Conservation (phyloP, 2,797 vertebrate species). For the Danio jaintianensis region DNA sequence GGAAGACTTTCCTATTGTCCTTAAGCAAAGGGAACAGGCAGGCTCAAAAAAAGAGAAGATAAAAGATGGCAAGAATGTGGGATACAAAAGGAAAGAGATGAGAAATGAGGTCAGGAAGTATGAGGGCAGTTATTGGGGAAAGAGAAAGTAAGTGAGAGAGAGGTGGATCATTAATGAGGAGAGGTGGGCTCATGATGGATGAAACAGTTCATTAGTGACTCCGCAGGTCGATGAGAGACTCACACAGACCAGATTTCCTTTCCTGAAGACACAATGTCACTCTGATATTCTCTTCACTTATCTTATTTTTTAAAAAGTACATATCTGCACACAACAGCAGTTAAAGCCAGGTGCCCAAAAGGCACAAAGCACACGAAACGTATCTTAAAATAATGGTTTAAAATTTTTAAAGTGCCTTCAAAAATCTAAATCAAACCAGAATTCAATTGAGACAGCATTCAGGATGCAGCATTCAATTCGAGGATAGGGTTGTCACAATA, state of each 20-base stretch:
- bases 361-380: too few relatives aligned
- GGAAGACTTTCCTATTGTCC: conserved; percentile 72
- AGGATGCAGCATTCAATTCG: too few relatives aligned
- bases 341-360: neutral
- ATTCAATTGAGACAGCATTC: too few relatives aligned
- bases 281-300: neutral
- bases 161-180: conserved; percentile 69
- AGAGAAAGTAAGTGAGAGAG: neutral
- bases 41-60: neutral
- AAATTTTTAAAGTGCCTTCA: too few relatives aligned
- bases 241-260: neutral
- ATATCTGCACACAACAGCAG: neutral
- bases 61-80: conserved; percentile 48
- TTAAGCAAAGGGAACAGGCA: conserved; percentile 54
- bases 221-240: neutral
- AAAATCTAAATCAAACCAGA: too few relatives aligned
- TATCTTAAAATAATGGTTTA: too few relatives aligned
- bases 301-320: neutral
- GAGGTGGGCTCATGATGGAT: conserved; percentile 57
- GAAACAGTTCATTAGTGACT: conserved; percentile 1
- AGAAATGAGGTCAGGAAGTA: conserved; percentile 57
- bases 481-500: too few relatives aligned
- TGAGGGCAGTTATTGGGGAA: conserved; percentile 59
- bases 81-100: conserved; percentile 45
- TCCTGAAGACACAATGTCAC: neutral